These are phyloP conservation scores for Doryteuthis pealeii DNA, from an alignment of 1,140 invertebrate species.

Conservation along the genomic window DNA sequence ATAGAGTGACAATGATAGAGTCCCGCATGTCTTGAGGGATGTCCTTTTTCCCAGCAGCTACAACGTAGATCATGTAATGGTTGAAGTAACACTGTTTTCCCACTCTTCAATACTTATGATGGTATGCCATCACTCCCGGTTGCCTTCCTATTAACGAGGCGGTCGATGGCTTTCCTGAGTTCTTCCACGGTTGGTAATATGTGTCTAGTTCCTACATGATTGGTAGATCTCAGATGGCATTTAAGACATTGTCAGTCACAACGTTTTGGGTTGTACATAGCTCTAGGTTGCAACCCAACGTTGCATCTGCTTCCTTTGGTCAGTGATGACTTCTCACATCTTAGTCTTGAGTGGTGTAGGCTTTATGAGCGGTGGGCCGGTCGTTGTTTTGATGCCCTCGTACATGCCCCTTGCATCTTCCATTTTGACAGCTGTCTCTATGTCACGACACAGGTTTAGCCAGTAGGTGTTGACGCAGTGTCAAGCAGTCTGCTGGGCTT, in stretches of 20 bases:
- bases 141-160: not conserved
- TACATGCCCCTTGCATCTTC: slow-evolving; percentile 21
- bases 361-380: slow-evolving; percentile 7
- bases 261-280: slow-evolving; percentile 21
- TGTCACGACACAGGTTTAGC: slow-evolving; percentile 17
- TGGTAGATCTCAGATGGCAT: slow-evolving; percentile 8
- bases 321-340: slow-evolving; percentile 9
- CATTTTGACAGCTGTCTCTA: slow-evolving; percentile 1
- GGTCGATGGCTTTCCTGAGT: slow-evolving; percentile 16
- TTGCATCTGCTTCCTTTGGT: slow-evolving; percentile 21
- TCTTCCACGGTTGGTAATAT: slow-evolving; percentile 14
- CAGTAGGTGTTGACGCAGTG: slow-evolving; percentile 23
- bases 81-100: not conserved
- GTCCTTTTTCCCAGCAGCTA: not conserved
- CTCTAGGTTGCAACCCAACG: slow-evolving; percentile 20
- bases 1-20: slow-evolving; percentile 25
- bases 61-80: not conserved
- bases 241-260: slow-evolving; percentile 12
- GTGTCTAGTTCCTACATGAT: slow-evolving; percentile 15
- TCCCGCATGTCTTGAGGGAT: slow-evolving; percentile 27
- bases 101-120: not conserved
- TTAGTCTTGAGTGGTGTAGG: not conserved
- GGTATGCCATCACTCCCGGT: not conserved
- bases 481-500: not conserved
- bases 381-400: slow-evolving; percentile 22